These are phyloP conservation scores for Siniperca obscura DNA, from an alignment of 2,797 vertebrate genomes.

Conservation along the genomic window DNA sequence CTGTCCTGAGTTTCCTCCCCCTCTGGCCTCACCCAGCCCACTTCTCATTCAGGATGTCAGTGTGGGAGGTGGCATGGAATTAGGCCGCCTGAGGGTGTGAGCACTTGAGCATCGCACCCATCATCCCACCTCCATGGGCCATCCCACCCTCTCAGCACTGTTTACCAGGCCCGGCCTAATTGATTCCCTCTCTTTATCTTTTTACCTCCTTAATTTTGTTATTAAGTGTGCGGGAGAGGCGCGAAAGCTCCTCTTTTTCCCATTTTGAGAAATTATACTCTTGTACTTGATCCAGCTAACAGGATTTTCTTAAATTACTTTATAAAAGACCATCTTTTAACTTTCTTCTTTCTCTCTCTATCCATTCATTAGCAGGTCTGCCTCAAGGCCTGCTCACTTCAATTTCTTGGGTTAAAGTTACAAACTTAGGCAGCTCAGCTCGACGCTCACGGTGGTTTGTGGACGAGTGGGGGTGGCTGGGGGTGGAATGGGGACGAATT, in stretches of 20 bases:
- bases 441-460: conserved; percentile 96
- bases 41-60: conserved; percentile 45
- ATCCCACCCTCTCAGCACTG: conserved; percentile 75
- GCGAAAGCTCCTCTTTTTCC: conserved; percentile 80
- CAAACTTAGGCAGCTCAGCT: conserved; percentile 99
- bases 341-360: conserved; percentile 99
- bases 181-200: conserved; percentile 86
- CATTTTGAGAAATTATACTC: conserved; percentile 98
- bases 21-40: conserved; percentile 39
- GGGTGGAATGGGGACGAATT: conserved; percentile 90
- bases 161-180: conserved; percentile 84
- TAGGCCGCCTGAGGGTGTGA: conserved; percentile 57
- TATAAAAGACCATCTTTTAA: conserved; percentile 99
- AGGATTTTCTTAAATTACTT: conserved; percentile 99
- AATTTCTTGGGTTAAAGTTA: conserved; percentile 99
- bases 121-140: conserved; percentile 70
- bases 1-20: conserved; percentile 37
- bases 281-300: conserved; percentile 99
- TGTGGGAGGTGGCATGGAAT: conserved; percentile 61
- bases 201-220: conserved; percentile 86
- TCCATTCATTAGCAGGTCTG: conserved; percentile 99
- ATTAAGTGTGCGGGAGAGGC: conserved; percentile 83
- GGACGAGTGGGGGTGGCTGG: conserved; percentile 73
- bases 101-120: conserved; percentile 55
- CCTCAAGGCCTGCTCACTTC: conserved; percentile 98